These are phyloP conservation scores for Jordanella pulchra DNA, from an alignment of 2,797 vertebrate genomes.

Conservation along the genomic window DNA sequence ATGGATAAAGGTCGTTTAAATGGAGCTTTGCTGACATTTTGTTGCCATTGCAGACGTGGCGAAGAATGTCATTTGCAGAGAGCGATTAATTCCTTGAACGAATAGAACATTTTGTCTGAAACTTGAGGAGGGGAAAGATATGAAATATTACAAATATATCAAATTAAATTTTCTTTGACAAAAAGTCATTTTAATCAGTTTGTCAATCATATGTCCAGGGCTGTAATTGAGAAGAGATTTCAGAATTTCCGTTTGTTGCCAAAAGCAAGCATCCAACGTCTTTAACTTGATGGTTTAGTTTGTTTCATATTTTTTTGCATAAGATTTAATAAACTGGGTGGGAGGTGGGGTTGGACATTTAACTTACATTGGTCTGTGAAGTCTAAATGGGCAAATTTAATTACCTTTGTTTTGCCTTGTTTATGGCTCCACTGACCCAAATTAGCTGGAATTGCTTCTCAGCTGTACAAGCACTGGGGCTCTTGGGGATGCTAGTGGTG, in stretches of 20 bases:
- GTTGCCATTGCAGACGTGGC: conserved; percentile 35
- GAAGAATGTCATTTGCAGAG: conserved; percentile 58
- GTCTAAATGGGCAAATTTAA: conserved; percentile 8
- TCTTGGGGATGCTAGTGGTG: conserved; percentile 8
- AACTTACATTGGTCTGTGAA: conserved; percentile 16
- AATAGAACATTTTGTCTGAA: conserved; percentile 44
- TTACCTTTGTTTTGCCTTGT: conserved; percentile 3
- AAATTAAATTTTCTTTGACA: not conserved
- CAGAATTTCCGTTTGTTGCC: not conserved
- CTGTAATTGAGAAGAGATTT: not conserved
- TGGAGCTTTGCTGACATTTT: conserved; percentile 53
- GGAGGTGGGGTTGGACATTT: not conserved
- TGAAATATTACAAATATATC: not conserved
- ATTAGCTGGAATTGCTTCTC: conserved; percentile 18
- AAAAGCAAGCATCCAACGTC: not conserved
- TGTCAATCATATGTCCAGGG: not conserved
- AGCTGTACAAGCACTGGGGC: not conserved
- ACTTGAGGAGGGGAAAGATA: not conserved
- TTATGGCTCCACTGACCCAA: conserved; percentile 22
- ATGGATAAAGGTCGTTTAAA: conserved; percentile 48
- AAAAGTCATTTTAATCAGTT: not conserved
- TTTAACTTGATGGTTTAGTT: not conserved
- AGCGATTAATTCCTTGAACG: conserved; percentile 20
- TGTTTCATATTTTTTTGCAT: conserved; percentile 2
- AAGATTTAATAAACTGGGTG: not conserved